Conservation (phyloP, 2,113 vertebrate species). For the Peromyscus leucopus region DNA sequence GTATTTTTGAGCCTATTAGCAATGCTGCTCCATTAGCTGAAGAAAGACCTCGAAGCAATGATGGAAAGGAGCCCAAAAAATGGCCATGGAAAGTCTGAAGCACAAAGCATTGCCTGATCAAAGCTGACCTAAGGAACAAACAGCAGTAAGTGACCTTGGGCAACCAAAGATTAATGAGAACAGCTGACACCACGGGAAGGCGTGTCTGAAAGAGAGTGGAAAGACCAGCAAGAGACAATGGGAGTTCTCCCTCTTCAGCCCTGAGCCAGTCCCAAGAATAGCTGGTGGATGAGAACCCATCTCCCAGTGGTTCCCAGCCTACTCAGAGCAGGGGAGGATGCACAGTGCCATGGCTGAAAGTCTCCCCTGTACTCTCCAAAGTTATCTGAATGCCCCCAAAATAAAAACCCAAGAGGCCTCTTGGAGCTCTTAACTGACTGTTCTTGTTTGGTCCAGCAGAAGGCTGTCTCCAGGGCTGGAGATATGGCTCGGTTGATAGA, state of each 20-base stretch:
- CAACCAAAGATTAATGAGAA: background rate
- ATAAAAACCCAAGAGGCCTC: background rate
- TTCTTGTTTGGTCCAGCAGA: background rate
- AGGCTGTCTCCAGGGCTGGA: background rate
- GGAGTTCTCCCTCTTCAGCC: background rate
- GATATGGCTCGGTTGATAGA: background rate
- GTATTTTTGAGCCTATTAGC: slow-evolving; percentile 38
- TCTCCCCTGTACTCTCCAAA: background rate
- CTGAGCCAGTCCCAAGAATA: background rate
- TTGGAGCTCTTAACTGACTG: background rate
- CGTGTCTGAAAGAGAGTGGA: background rate
- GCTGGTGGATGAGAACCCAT: background rate
- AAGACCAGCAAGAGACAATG: background rate
- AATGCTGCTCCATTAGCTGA: slow-evolving; percentile 14
- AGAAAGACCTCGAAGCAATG: slow-evolving; percentile 12
- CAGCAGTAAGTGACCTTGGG: background rate
- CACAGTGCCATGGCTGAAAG: background rate
- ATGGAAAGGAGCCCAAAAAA: slow-evolving; percentile 31
- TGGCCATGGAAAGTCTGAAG: slow-evolving; percentile 10
- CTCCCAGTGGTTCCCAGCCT: background rate
- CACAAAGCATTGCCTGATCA: background rate
- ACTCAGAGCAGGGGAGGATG: background rate
- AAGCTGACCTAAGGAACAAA: background rate
- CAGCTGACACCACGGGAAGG: background rate
- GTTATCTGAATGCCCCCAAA: background rate